Evolutionary conservation across 2,113 vertebrate species (phyloP).

Genomic region (Hypocryptadius cinnamomeus): DNA sequence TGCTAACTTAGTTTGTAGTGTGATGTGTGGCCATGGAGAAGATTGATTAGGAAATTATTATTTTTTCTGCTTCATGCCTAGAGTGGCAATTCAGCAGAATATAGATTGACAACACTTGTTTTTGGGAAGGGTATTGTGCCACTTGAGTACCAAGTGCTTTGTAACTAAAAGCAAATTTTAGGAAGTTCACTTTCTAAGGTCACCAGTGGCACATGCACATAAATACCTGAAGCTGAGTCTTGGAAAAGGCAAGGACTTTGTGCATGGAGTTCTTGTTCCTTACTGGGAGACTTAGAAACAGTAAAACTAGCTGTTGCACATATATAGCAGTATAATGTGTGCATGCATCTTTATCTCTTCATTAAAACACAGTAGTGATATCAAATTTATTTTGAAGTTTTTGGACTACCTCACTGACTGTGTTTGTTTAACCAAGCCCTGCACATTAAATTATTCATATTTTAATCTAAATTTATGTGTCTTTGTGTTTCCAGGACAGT

Average conservation of each 20-base stretch:
- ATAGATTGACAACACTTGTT: not conserved
- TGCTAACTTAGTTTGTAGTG: not conserved
- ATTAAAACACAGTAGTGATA: not conserved
- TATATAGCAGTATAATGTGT: not conserved
- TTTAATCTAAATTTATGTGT: conserved; percentile 34
- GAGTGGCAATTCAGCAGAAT: not conserved
- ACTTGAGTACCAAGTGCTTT: not conserved
- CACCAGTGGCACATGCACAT: fast-evolving
- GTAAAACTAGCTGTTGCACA: not conserved
- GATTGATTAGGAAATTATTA: not conserved
- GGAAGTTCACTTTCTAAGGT: not conserved
- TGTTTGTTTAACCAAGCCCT: not conserved
- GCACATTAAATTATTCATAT: conserved; percentile 20
- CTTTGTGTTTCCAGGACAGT: not conserved
- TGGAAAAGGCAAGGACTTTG: not conserved
- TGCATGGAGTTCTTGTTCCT: not conserved
- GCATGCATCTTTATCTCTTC: not conserved
- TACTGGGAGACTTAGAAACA: not conserved
- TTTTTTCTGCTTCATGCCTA: not conserved
- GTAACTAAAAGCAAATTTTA: not conserved
- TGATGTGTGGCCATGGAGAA: not conserved
- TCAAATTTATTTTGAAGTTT: not conserved
- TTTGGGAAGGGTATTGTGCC: not conserved
- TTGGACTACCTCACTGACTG: not conserved
- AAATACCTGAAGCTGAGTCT: not conserved